Conservation (phyloP, 2,888 invertebrate species). For the Polietes domitor region DNA sequence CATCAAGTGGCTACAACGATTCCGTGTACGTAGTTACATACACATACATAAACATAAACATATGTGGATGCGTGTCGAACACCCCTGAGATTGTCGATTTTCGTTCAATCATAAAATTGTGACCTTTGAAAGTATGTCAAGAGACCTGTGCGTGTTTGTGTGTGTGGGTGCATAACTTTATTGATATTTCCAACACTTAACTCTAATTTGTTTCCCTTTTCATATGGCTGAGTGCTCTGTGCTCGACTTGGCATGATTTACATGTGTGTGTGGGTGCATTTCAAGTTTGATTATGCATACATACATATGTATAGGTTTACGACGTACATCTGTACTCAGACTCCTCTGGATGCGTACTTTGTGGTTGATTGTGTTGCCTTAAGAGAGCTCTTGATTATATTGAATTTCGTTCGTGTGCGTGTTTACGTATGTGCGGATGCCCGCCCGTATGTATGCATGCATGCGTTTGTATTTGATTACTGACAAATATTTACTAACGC, state of each 20-base stretch:
- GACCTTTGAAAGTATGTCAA: background rate
- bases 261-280: background rate
- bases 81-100: background rate
- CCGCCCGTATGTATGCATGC: background rate
- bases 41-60: no score
- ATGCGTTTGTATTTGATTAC: slow-evolving; percentile 26
- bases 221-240: background rate
- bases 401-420: background rate
- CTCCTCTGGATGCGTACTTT: background rate
- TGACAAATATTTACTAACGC: background rate
- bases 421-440: background rate
- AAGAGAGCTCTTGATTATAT: background rate
- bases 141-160: background rate
- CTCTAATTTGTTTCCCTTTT: slow-evolving; percentile 4
- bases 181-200: slow-evolving; percentile 1
- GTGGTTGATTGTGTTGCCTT: background rate
- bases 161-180: background rate
- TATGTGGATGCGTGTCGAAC: background rate
- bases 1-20: background rate
- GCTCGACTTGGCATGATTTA: background rate
- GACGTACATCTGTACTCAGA: background rate
- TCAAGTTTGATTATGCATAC: background rate
- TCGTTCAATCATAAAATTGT: background rate
- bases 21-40: background rate
- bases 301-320: no score